phyloP scores from a whole-genome alignment of 1,140 invertebrate species.

The Dendroctonus valens region DNA sequence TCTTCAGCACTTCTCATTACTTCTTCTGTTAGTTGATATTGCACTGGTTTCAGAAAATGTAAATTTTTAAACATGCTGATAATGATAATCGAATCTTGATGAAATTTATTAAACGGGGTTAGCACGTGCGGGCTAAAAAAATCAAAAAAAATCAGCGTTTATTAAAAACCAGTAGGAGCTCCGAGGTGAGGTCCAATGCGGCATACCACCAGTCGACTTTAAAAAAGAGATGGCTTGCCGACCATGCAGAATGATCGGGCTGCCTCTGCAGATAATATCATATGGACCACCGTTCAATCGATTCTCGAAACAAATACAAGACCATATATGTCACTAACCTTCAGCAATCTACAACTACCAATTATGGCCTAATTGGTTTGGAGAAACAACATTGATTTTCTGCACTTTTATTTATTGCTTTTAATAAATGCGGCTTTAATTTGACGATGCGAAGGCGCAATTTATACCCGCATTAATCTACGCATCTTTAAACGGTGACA shows the following conservation, averaged over 20 bases:
- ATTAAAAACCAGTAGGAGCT: constrained; percentile 16
- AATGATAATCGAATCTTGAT: too few relatives aligned
- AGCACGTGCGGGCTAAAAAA: constrained; percentile 17
- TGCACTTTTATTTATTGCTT: constrained; percentile 45
- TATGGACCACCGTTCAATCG: constrained; percentile 47
- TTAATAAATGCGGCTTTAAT: constrained; percentile 42
- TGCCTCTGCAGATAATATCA: constrained; percentile 44
- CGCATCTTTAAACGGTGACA: neutral
- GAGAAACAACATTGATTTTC: constrained; percentile 51
- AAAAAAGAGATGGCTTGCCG: constrained; percentile 26
- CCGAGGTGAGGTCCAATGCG: constrained; percentile 25
- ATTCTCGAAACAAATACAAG: constrained; percentile 51
- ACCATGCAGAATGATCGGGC: constrained; percentile 27
- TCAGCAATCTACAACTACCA: constrained; percentile 49
- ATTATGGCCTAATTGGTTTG: constrained; percentile 52
- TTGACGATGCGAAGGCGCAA: constrained; percentile 32
- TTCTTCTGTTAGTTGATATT: too few relatives aligned
- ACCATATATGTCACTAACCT: constrained; percentile 49
- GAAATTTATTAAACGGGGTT: constrained; percentile 9
- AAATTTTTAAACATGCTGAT: neutral
- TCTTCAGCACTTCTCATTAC: too few relatives aligned
- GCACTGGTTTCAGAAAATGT: too few relatives aligned
- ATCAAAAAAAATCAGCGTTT: neutral
- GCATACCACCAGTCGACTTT: constrained; percentile 26
- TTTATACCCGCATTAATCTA: constrained; percentile 8